phyloP scores from a whole-genome alignment of 2,888 invertebrate species.

The Nezara viridula region DNA sequence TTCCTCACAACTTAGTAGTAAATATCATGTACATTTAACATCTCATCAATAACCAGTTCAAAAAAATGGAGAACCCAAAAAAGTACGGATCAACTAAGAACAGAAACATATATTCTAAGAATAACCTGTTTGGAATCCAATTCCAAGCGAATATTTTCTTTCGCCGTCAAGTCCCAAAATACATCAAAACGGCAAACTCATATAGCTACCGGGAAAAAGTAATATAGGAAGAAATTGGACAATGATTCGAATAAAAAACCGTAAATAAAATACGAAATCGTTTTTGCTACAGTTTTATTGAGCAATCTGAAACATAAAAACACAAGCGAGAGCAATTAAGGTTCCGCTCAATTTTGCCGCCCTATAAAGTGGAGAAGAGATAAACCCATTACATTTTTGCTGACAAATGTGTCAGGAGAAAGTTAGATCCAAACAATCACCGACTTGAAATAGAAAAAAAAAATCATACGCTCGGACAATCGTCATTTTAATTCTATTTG shows the following conservation, averaged over 20 bases:
- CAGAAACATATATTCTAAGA: too few relatives aligned
- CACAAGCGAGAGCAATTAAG: neutral
- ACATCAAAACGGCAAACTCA: too few relatives aligned
- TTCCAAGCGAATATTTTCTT: too few relatives aligned
- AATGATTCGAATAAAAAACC: neutral
- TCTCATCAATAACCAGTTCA: too few relatives aligned
- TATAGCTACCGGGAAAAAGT: neutral
- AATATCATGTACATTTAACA: too few relatives aligned
- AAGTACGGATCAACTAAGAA: too few relatives aligned
- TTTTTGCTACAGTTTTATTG: neutral
- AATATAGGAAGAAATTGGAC: neutral
- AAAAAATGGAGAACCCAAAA: too few relatives aligned
- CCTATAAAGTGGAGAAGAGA: constrained; percentile 3
- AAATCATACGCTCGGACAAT: constrained; percentile 24
- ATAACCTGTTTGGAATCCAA: too few relatives aligned
- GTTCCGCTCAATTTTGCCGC: constrained; percentile 4
- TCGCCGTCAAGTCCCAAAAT: too few relatives aligned
- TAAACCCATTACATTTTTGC: constrained; percentile 34
- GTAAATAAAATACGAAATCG: constrained; percentile 6
- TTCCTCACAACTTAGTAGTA: too few relatives aligned
- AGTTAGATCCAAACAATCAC: constrained; percentile 43
- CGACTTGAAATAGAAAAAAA: neutral
- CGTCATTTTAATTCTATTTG: constrained; percentile 28
- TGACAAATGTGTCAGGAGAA: constrained; percentile 5
- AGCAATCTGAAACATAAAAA: constrained; percentile 22